A percentile compares a stretch with the other conserved stretches of the same genome.
These are phyloP conservation scores for Rattus norvegicus DNA, from an alignment of 2,113 vertebrate genomes.

Conservation along the genomic window GRCr8 NC_086031.1:43853001-43853500, in stretches of 20 bases:
- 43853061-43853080: not conserved
- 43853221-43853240: not conserved
- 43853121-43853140: not conserved
- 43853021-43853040: not conserved
- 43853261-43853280: not conserved
- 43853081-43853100: not conserved
- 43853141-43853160: not conserved
- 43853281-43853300: not conserved
- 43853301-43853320: too few relatives aligned
- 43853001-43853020: not conserved
- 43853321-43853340: not conserved
- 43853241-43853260: not conserved
- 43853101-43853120: not conserved
- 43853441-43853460: not conserved
- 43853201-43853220: not conserved
- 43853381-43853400: not conserved
- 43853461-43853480: not conserved
- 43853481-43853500: not conserved
- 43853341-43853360: not conserved
- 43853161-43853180: not conserved
- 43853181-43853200: not conserved
- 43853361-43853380: not conserved
- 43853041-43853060: not conserved
- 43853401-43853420: not conserved
- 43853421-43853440: not conserved